Percentiles rank a stretch among this genome's conserved stretches.
phyloP scores from a whole-genome alignment of 2,888 invertebrate species.

The Macaria liturata region DNA sequence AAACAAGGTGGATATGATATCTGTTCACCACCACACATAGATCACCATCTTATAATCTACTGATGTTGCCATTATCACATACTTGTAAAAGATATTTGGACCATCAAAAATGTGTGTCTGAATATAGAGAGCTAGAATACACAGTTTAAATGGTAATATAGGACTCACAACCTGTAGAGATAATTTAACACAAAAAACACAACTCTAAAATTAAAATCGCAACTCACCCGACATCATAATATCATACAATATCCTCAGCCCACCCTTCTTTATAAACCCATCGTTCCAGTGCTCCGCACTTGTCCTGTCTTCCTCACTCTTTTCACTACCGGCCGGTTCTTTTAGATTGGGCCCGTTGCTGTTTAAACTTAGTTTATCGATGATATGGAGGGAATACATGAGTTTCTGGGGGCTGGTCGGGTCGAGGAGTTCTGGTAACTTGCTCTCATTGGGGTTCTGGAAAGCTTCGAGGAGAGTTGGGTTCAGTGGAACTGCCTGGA shows the following conservation, averaged over 20 bases:
- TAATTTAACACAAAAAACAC: background rate
- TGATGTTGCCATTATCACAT: no score
- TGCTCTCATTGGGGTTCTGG: constrained; percentile 87
- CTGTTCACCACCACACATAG: no score
- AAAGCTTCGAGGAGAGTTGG: constrained; percentile 93
- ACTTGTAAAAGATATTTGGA: no score
- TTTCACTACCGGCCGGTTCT: constrained; percentile 55
- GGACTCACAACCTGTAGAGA: no score
- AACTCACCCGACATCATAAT: constrained; percentile 93
- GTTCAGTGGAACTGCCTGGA: constrained; percentile 95
- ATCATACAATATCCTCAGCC: constrained; percentile 93
- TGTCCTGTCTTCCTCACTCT: constrained; percentile 64
- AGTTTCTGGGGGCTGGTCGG: constrained; percentile 95
- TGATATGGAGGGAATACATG: constrained; percentile 97
- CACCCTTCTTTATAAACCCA: constrained; percentile 93
- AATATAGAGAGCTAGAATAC: no score
- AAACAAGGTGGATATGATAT: no score
- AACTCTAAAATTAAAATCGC: background rate
- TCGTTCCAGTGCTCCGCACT: constrained; percentile 86
- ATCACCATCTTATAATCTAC: no score
- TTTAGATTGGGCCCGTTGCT: constrained; percentile 57
- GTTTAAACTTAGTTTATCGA: constrained; percentile 78
- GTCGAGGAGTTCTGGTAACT: constrained; percentile 90
- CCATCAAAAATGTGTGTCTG: no score
- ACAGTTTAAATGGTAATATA: no score